Evolutionary conservation across 1,140 invertebrate genomes (phyloP).

Genomic region (Brachionus paranguensis): DNA sequence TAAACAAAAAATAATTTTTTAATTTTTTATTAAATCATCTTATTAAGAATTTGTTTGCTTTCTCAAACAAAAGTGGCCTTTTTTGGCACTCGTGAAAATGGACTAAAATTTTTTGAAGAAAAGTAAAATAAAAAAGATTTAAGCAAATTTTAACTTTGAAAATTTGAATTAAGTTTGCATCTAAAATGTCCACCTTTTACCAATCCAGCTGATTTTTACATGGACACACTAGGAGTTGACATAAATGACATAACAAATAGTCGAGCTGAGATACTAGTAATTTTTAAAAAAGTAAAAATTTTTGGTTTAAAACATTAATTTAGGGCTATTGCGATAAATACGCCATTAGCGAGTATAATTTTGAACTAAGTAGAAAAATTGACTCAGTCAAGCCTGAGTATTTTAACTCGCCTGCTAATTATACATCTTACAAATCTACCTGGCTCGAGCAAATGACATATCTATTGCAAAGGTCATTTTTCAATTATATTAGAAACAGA

Average conservation of each 20-base stretch:
- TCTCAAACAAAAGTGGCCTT: constrained; percentile 85
- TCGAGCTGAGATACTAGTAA: neutral
- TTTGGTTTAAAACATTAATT: no score
- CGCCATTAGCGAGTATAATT: constrained; percentile 6
- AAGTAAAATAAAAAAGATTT: neutral
- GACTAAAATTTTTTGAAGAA: constrained; percentile 68
- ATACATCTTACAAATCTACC: neutral
- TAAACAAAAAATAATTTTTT: neutral
- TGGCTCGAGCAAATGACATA: neutral
- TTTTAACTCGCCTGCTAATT: constrained; percentile 21
- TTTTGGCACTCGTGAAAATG: constrained; percentile 71
- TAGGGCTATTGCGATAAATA: constrained; percentile 4
- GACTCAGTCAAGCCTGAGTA: neutral
- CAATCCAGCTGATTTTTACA: constrained; percentile 39
- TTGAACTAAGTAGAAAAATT: neutral
- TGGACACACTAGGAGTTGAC: constrained; percentile 8
- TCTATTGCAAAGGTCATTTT: constrained; percentile 11
- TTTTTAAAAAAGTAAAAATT: no score
- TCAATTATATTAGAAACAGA: constrained; percentile 17
- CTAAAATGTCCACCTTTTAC: neutral
- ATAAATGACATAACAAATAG: constrained; percentile 16
- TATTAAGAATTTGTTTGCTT: constrained; percentile 67
- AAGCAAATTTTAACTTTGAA: neutral
- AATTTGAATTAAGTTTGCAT: neutral
- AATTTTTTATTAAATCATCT: neutral